These are phyloP conservation scores for Ligdia adustata DNA, from an alignment of 2,888 invertebrate genomes.

Conservation along the genomic window DNA sequence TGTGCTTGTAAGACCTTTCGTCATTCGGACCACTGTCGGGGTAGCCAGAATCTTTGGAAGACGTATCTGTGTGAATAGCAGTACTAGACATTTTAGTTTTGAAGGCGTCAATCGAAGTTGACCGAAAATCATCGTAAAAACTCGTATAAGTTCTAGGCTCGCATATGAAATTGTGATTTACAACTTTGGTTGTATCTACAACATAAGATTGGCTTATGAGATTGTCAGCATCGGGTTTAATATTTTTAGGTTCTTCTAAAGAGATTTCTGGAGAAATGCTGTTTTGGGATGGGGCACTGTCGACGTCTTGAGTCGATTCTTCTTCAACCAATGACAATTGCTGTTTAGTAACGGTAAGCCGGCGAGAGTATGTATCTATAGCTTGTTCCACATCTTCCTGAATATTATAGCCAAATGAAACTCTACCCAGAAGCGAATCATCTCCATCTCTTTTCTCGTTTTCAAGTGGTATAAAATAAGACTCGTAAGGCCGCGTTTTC, in stretches of 20 bases:
- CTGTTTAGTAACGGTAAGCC: slow-evolving; percentile 63
- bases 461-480: slow-evolving; percentile 67
- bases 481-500: slow-evolving; percentile 60
- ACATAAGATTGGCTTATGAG: slow-evolving; percentile 41
- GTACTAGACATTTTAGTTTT: slow-evolving; percentile 64
- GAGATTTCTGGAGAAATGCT: slow-evolving; percentile 66
- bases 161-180: slow-evolving; percentile 45
- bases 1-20: slow-evolving; percentile 57
- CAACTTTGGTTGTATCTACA: slow-evolving; percentile 43
- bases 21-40: slow-evolving; percentile 68
- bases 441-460: slow-evolving; percentile 46
- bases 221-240: slow-evolving; percentile 37
- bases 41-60: slow-evolving; percentile 78
- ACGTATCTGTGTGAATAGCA: slow-evolving; percentile 62
- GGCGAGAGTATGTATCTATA: slow-evolving; percentile 62
- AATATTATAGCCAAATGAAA: slow-evolving; percentile 56
- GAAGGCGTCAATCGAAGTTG: slow-evolving; percentile 47
- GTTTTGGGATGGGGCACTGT: slow-evolving; percentile 70
- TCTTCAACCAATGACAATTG: slow-evolving; percentile 80
- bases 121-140: slow-evolving; percentile 70
- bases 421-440: slow-evolving; percentile 48
- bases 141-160: slow-evolving; percentile 65
- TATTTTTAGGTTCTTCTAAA: slow-evolving; percentile 47
- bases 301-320: slow-evolving; percentile 76
- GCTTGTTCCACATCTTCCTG: slow-evolving; percentile 58